phyloP scores from a whole-genome alignment of 1,140 invertebrate genomes.

The Lethocerus indicus region DNA sequence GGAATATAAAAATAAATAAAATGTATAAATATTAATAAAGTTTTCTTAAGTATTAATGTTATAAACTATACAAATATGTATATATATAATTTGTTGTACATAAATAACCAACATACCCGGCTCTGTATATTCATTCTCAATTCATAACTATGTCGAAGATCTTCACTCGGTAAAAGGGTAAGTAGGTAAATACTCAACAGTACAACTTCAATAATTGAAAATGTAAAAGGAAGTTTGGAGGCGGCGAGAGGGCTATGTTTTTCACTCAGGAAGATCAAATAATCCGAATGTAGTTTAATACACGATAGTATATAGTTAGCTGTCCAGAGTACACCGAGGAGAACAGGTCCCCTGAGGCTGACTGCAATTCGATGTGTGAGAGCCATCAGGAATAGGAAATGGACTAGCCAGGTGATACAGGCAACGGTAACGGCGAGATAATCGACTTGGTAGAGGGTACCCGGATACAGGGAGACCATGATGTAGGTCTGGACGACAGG shows the following conservation, averaged over 20 bases:
- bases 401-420: conserved; percentile 57
- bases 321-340: conserved; percentile 44
- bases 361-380: conserved; percentile 29
- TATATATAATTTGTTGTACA: conserved; percentile 4
- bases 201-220: conserved; percentile 28
- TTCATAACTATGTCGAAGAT: no score
- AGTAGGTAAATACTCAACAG: conserved; percentile 20
- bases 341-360: conserved; percentile 46
- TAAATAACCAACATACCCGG: no score
- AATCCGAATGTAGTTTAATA: conserved; percentile 24
- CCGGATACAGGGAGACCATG: conserved; percentile 4
- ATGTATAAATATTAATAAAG: conserved; percentile 18
- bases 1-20: conserved; percentile 22
- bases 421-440: conserved; percentile 22
- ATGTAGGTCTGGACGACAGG: conserved; percentile 13
- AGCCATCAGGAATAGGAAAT: conserved; percentile 52
- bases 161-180: conserved; percentile 15
- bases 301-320: conserved; percentile 39
- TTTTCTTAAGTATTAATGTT: conserved; percentile 18
- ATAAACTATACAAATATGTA: conserved; percentile 5
- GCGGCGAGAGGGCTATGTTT: conserved; percentile 21
- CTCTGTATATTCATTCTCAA: no score
- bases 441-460: conserved; percentile 13
- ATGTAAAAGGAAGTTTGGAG: conserved; percentile 22
- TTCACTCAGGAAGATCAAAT: conserved; percentile 24